Evolutionary conservation across 2,888 invertebrate genomes (phyloP), one percentile per base, ranked within the genome.

Genomic region (Leucophenga montana): DNA sequence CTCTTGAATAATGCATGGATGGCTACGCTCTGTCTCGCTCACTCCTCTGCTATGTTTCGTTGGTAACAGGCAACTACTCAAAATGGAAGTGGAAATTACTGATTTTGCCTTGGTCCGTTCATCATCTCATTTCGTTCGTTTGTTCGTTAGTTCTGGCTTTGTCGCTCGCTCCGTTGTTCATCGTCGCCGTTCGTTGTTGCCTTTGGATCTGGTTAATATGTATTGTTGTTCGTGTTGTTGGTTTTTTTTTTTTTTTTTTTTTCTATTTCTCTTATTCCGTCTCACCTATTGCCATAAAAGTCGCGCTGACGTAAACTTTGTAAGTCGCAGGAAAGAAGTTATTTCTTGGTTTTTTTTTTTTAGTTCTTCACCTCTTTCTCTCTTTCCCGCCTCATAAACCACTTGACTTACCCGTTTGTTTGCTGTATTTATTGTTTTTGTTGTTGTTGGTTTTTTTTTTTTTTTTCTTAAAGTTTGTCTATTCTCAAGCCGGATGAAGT

Each of bases 91-190:
- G 57, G 31, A 57, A 57, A 57, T 27, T n/a, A 27, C 27, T 57
- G 50, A 50, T 50, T 50, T 50, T 50, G 50, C 50, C 39, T 50
- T 50, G 50, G 50, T 50, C 50, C 50, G 50, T 18, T 83, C 82
- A 81, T 77, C 77, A 74, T 75, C 77, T 78, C 75, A 73, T 71
- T 77, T 77, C 65, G 72, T 77, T 77, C 18, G 56, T 22, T 31
- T 5, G 11, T 57, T 57, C 71, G 75, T 73, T 75, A 71, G 66
- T 66, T 57, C 72, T 80, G 76, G 68, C 50, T n/a, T 50, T 18
- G 50, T 16, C 50, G 50, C 18, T 50, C 6, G 50, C 16, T 50
- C 16, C 8, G 14, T 48, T 16, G 48, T 50, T 50, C 50, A 8
- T 13, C 14, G 46, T 46, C 18, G 39, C 59, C 16, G 39, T 39